Conservation (phyloP, 2,113 vertebrate species). For the Tympanuchus pallidicinctus region DNA sequence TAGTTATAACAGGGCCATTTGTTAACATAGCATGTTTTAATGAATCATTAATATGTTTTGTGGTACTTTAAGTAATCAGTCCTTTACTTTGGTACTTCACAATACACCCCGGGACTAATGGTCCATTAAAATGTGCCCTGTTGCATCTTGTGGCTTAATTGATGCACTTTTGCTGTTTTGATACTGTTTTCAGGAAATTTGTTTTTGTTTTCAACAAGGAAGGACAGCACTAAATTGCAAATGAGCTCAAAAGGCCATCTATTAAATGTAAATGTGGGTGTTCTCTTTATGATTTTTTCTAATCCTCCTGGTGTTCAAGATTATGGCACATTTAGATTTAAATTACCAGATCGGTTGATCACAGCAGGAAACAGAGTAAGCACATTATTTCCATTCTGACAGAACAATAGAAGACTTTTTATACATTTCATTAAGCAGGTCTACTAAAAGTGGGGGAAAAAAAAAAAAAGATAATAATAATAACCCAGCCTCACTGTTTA, state of each 20-base stretch:
- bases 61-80: constrained; percentile 18
- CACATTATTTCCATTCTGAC: constrained; percentile 74
- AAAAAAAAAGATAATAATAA: background rate
- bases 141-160: constrained; percentile 57
- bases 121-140: constrained; percentile 56
- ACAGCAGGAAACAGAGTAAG: constrained; percentile 69
- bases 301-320: constrained; percentile 50
- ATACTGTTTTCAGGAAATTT: constrained; percentile 51
- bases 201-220: constrained; percentile 56
- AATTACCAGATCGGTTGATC: constrained; percentile 69
- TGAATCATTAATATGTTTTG: constrained; percentile 63
- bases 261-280: constrained; percentile 55
- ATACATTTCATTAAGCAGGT: constrained; percentile 66
- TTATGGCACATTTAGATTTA: constrained; percentile 74
- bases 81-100: constrained; percentile 52
- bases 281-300: constrained; percentile 39
- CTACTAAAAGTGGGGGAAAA: constrained; percentile 39
- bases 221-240: constrained; percentile 47
- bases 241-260: constrained; percentile 51
- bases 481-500: background rate
- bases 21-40: constrained; percentile 41
- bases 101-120: constrained; percentile 40
- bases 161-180: constrained; percentile 46
- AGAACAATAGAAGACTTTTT: constrained; percentile 67
- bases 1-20: constrained; percentile 2